A percentile compares a stretch with the other conserved stretches of the same genome.
These are phyloP conservation scores for Serripes groenlandicus DNA, from an alignment of 2,888 invertebrate genomes.

Conservation along the genomic window DNA sequence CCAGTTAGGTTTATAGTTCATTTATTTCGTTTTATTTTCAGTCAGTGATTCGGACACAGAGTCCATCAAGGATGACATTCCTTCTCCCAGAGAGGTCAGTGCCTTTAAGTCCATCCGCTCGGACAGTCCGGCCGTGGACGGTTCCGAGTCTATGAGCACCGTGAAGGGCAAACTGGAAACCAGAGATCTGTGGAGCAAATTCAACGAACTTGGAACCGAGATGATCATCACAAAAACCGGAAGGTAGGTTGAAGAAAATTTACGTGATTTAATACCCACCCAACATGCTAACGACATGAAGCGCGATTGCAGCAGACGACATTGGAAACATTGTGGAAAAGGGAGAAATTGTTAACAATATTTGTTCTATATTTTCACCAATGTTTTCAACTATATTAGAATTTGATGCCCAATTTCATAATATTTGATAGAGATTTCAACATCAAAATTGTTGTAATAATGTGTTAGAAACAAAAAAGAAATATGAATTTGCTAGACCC, in stretches of 20 bases:
- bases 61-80: slow-evolving; percentile 46
- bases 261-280: neutral
- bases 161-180: slow-evolving; percentile 95
- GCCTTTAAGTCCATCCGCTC: slow-evolving; percentile 48
- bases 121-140: slow-evolving; percentile 41
- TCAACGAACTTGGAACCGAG: slow-evolving; percentile 94
- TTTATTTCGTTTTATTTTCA: slow-evolving; percentile 23
- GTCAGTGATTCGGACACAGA: slow-evolving; percentile 63
- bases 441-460: too few species aligned
- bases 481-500: too few species aligned
- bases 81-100: slow-evolving; percentile 41
- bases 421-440: too few species aligned
- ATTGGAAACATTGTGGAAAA: neutral
- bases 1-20: too few species aligned
- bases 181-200: slow-evolving; percentile 98
- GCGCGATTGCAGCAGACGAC: neutral
- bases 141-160: slow-evolving; percentile 30
- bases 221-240: slow-evolving; percentile 99
- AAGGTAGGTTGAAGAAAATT: slow-evolving; percentile 90
- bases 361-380: neutral
- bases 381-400: too few species aligned
- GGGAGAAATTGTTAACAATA: neutral
- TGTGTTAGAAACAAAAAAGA: too few species aligned
- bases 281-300: neutral
- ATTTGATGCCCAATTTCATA: too few species aligned